Conservation (phyloP, 2,888 invertebrate species). For the Dermolepida albohirtum region DNA sequence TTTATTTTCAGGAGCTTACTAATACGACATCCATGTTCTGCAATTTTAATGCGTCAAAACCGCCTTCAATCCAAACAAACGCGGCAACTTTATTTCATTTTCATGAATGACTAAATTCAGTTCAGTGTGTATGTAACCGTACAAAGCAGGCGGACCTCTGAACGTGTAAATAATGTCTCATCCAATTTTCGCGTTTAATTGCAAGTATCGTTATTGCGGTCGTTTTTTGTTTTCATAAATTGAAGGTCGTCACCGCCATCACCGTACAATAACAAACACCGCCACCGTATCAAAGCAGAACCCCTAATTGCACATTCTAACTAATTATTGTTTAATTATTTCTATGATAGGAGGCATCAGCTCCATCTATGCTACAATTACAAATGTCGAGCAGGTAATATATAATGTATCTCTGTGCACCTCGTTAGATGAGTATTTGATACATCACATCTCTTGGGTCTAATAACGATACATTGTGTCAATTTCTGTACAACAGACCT, state of each 20-base stretch:
- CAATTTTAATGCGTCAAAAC: too few species aligned
- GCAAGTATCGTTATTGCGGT: background rate
- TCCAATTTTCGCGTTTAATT: conserved; percentile 21
- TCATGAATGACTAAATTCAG: background rate
- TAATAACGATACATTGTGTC: conserved; percentile 8
- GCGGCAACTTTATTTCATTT: background rate
- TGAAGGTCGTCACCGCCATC: background rate
- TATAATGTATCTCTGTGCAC: background rate
- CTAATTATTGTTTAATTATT: conserved; percentile 21
- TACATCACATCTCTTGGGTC: conserved; percentile 10
- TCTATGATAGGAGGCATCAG: background rate
- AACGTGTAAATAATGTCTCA: conserved; percentile 18
- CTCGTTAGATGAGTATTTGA: background rate
- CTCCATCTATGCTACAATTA: too few species aligned
- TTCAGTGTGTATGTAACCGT: background rate
- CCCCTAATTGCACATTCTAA: background rate
- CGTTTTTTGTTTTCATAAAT: background rate
- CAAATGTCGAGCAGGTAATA: too few species aligned
- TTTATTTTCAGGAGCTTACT: too few species aligned
- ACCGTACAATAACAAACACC: too few species aligned
- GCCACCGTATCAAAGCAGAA: too few species aligned
- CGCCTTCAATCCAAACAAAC: too few species aligned
- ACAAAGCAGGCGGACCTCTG: background rate
- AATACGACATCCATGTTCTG: too few species aligned
- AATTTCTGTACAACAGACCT: background rate